These are phyloP conservation scores for Florisuga fusca DNA, from an alignment of 2,797 vertebrate genomes.

Conservation along the genomic window DNA sequence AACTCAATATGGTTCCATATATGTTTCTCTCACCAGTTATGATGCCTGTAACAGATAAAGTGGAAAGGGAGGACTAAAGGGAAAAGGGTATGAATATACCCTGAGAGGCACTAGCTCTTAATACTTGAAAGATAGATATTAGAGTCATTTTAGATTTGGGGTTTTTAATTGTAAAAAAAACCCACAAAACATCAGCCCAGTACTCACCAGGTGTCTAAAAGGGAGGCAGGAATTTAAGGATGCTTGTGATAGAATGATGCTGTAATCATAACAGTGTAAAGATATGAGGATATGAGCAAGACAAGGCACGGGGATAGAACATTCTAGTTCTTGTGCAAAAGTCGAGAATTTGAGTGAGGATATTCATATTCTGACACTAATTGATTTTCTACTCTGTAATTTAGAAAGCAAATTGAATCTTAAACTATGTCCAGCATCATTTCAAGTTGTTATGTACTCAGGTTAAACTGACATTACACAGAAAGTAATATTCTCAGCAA, in stretches of 20 bases:
- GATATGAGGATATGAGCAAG: not conserved
- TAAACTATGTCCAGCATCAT: not conserved
- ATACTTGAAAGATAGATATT: not conserved
- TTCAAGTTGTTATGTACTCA: not conserved
- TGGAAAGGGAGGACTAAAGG: not conserved
- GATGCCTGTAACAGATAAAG: not conserved
- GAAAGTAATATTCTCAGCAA: not conserved
- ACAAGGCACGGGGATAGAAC: not conserved
- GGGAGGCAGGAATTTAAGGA: not conserved
- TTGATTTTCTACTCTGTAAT: not conserved
- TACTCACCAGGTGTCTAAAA: not conserved
- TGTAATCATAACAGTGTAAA: not conserved
- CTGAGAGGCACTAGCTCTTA: not conserved
- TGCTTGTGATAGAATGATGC: not conserved
- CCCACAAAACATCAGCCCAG: too few relatives aligned
- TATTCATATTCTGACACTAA: not conserved
- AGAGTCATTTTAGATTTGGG: not conserved
- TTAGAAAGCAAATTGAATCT: not conserved
- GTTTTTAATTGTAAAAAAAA: not conserved
- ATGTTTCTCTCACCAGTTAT: not conserved
- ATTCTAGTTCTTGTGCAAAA: not conserved
- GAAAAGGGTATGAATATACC: not conserved
- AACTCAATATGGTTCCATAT: not conserved
- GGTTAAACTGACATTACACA: not conserved
- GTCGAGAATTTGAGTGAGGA: not conserved